These are phyloP conservation scores for Erythrocercus mccallii DNA, from an alignment of 2,113 vertebrate species.

Conservation along the genomic window DNA sequence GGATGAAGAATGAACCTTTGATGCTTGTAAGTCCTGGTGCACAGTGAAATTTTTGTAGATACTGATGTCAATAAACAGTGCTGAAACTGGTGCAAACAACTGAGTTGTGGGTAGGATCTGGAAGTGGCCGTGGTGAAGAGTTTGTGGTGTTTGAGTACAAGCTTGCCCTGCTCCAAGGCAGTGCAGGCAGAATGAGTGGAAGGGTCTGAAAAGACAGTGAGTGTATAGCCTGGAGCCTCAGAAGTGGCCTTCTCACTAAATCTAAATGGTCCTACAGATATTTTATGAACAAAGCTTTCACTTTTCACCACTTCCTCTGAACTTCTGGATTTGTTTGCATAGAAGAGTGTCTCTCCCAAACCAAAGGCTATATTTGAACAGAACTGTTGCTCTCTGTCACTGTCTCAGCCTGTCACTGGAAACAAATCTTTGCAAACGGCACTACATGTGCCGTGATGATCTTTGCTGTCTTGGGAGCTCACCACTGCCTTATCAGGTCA, in stretches of 20 bases:
- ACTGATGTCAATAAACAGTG: neutral
- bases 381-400: neutral
- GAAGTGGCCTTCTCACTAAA: neutral
- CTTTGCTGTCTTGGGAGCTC: neutral
- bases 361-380: neutral
- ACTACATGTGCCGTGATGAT: neutral
- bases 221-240: neutral
- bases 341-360: neutral
- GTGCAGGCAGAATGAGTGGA: neutral
- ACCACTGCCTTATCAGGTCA: neutral
- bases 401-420: fast-evolving
- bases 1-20: neutral
- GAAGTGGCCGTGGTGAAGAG: neutral
- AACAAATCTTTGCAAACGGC: neutral
- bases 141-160: neutral
- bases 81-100: neutral
- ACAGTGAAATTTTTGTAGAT: neutral
- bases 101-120: neutral
- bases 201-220: neutral
- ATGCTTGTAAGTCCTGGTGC: neutral
- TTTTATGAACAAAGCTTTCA: neutral
- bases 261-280: neutral
- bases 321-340: neutral
- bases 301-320: neutral
- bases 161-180: neutral